A percentile compares a stretch with the other conserved stretches of the same genome.
Evolutionary conservation across 2,797 vertebrate species (phyloP).

Genomic region (Champsocephalus esox): DNA sequence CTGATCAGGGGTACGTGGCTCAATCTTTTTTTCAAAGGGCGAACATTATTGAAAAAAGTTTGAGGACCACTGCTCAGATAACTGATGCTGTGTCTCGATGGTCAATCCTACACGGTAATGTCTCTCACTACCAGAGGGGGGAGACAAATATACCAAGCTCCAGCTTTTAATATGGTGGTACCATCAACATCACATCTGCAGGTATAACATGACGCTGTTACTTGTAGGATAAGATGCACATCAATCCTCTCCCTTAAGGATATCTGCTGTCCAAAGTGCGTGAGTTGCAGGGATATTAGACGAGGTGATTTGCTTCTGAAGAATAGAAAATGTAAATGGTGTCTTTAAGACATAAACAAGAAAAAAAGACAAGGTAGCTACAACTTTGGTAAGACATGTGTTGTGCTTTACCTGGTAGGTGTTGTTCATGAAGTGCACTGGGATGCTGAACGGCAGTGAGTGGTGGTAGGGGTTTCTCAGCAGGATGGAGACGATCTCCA

Average conservation of each 20-base stretch:
- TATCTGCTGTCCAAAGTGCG: not conserved
- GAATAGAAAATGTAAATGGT: too few species aligned
- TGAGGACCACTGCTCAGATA: too few species aligned
- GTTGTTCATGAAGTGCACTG: constrained; percentile 94
- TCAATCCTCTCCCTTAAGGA: not conserved
- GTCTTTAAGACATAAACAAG: not conserved
- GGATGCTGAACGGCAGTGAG: constrained; percentile 96
- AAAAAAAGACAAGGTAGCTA: not conserved
- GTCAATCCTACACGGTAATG: too few species aligned
- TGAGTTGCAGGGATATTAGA: not conserved
- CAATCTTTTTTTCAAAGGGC: too few species aligned
- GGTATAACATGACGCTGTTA: not conserved
- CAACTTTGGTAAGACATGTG: not conserved
- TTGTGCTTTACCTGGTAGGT: constrained; percentile 91
- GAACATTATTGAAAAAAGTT: too few species aligned
- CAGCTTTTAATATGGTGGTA: not conserved
- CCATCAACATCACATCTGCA: constrained; percentile 2
- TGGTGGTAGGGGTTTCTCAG: constrained; percentile 97
- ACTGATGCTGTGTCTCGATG: too few species aligned
- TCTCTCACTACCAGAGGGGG: too few species aligned
- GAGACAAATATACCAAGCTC: too few species aligned
- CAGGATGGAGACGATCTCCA: constrained; percentile 97
- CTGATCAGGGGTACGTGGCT: too few species aligned
- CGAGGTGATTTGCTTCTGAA: not conserved
- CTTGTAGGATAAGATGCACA: not conserved